Percentiles rank a stretch among this genome's conserved stretches.
phyloP scores from a whole-genome alignment of 1,140 invertebrate species.

The Euwallacea fornicatus region DNA sequence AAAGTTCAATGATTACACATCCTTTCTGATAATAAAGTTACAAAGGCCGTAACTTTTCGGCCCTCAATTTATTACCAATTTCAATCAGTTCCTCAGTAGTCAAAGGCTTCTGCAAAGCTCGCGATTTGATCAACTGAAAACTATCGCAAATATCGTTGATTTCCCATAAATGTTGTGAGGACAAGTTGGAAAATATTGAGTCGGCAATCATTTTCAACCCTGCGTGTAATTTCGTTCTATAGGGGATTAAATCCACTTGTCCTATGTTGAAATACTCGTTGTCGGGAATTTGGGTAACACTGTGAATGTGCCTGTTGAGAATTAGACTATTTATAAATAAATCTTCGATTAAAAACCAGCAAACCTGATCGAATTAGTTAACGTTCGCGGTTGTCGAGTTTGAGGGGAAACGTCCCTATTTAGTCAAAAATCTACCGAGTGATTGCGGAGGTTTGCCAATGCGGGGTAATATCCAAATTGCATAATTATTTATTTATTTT shows the following conservation, averaged over 20 bases:
- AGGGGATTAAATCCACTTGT: constrained; percentile 36
- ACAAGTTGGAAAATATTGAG: constrained; percentile 40
- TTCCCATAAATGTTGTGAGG: constrained; percentile 42
- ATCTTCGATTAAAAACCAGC: neutral
- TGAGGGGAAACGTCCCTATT: no score
- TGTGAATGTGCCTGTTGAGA: constrained; percentile 32
- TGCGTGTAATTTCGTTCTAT: constrained; percentile 37
- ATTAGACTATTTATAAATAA: neutral
- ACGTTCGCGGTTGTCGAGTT: no score
- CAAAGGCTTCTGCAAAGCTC: constrained; percentile 36
- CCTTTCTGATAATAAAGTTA: neutral
- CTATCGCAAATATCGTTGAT: constrained; percentile 43
- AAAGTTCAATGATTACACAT: neutral
- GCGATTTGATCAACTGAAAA: constrained; percentile 42
- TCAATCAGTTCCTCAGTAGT: constrained; percentile 62
- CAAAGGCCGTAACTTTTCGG: neutral
- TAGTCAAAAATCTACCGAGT: no score
- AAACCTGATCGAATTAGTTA: no score
- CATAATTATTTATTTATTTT: no score
- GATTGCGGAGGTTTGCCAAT: neutral
- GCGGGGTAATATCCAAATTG: neutral
- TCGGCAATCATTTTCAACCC: constrained; percentile 33
- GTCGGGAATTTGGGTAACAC: constrained; percentile 42
- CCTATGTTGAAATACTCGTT: constrained; percentile 42
- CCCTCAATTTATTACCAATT: constrained; percentile 58